Conservation (phyloP, 2,888 invertebrate species). For the Sceliomorpha sp. region DNA sequence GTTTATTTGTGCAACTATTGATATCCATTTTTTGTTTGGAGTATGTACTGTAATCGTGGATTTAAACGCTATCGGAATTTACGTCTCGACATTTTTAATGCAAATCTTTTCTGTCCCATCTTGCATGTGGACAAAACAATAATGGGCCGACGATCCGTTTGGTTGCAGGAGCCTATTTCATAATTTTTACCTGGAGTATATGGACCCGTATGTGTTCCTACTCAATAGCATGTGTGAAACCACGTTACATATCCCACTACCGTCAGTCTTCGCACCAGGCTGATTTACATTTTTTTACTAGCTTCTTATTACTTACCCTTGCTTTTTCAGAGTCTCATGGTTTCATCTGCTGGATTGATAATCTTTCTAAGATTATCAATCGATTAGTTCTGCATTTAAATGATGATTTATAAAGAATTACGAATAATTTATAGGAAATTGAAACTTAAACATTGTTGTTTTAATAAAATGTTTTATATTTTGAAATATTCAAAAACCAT, state of each 20-base stretch:
- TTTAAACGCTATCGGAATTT: constrained; percentile 28
- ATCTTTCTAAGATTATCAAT: not conserved
- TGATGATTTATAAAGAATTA: too few species aligned
- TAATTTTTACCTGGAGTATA: constrained; percentile 81
- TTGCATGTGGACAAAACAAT: constrained; percentile 77
- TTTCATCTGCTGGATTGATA: constrained; percentile 29
- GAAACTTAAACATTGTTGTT: too few species aligned
- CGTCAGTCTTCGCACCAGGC: constrained; percentile 79
- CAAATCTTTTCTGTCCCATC: constrained; percentile 56
- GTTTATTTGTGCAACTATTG: too few species aligned
- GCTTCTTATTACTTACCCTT: constrained; percentile 60
- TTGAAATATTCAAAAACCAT: too few species aligned
- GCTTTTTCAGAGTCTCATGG: constrained; percentile 59
- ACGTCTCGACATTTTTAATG: constrained; percentile 38
- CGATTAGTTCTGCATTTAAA: constrained; percentile 8
- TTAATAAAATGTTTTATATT: too few species aligned
- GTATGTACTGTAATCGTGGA: too few species aligned
- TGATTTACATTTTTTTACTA: constrained; percentile 73
- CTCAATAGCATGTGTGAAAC: constrained; percentile 81
- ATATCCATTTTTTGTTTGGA: too few species aligned
- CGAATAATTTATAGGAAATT: too few species aligned
- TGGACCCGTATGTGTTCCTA: constrained; percentile 81
- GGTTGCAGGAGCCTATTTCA: constrained; percentile 80
- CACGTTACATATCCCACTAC: constrained; percentile 80
- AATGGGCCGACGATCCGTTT: constrained; percentile 78